Percentiles rank a stretch among this genome's conserved stretches.
These are phyloP conservation scores for Chydorus sphaericus DNA, from an alignment of 2,888 invertebrate genomes.

Conservation along the genomic window DNA sequence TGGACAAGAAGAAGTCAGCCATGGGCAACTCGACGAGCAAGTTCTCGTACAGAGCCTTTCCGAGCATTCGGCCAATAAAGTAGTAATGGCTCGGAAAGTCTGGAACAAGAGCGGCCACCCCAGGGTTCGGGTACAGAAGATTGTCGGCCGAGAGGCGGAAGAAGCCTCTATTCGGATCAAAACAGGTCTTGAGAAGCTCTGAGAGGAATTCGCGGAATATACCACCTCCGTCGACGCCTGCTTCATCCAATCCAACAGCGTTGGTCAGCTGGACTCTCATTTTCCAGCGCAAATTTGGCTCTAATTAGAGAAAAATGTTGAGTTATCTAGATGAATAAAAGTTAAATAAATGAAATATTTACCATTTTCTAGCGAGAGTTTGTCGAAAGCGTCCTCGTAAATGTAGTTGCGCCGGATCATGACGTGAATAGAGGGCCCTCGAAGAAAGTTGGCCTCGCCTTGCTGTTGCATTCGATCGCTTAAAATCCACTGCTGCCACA, in stretches of 20 bases:
- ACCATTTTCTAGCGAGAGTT: conserved; percentile 80
- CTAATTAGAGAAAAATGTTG: conserved; percentile 35
- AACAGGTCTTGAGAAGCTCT: conserved; percentile 83
- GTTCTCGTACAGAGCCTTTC: conserved; percentile 93
- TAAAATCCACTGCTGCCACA: conserved; percentile 54
- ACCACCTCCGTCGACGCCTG: conserved; percentile 95
- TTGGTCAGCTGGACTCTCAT: conserved; percentile 83
- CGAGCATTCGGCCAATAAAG: conserved; percentile 85
- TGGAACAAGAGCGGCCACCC: conserved; percentile 67
- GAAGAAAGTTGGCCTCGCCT: conserved; percentile 57
- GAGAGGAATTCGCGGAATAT: conserved; percentile 89
- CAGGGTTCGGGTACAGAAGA: conserved; percentile 90
- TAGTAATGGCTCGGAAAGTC: conserved; percentile 81
- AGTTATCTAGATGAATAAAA: background rate
- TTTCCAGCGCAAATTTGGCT: conserved; percentile 68
- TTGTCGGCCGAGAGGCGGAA: conserved; percentile 79
- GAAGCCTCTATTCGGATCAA: conserved; percentile 91
- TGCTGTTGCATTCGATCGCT: conserved; percentile 55
- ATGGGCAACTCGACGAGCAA: conserved; percentile 85
- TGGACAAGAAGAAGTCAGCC: conserved; percentile 88
- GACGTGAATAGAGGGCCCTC: conserved; percentile 58
- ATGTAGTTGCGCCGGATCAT: conserved; percentile 74
- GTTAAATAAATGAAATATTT: conserved; percentile 24
- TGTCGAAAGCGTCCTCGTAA: conserved; percentile 97
- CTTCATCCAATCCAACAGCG: conserved; percentile 79